A percentile compares a stretch with the other conserved stretches of the same genome.
Conservation (phyloP, 2,113 vertebrate species). For the Sebastes schlegelii region DNA sequence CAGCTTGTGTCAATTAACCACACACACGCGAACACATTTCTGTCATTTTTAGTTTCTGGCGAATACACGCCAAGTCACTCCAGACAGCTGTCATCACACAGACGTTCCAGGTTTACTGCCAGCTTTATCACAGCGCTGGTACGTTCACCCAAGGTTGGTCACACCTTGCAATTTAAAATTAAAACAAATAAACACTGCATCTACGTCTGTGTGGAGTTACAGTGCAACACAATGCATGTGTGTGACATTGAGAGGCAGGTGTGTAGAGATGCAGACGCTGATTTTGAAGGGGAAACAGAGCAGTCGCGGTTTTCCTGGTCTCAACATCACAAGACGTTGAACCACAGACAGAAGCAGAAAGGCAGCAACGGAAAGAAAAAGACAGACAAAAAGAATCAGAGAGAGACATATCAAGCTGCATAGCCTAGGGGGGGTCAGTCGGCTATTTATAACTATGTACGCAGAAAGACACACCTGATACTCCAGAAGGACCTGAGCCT, state of each 20-base stretch:
- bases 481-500: constrained; percentile 6
- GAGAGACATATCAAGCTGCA: not conserved
- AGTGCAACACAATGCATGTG: not conserved
- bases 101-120: not conserved
- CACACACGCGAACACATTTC: not conserved
- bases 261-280: not conserved
- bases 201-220: not conserved
- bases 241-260: not conserved
- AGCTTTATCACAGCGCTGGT: too few relatives aligned
- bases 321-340: constrained; percentile 29
- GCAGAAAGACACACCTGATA: constrained; percentile 41
- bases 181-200: not conserved
- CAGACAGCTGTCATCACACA: not conserved
- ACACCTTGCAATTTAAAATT: not conserved
- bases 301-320: not conserved
- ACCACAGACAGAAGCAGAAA: constrained; percentile 42
- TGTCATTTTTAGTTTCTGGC: constrained; percentile 27
- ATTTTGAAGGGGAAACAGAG: constrained; percentile 19
- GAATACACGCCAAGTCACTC: not conserved
- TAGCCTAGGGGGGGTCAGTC: not conserved
- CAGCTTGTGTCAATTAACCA: constrained; percentile 1
- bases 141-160: not conserved
- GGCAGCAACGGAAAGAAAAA: not conserved
- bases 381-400: not conserved
- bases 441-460: constrained; percentile 26